Evolutionary conservation across 2,113 vertebrate species (phyloP).

Genomic region (Equus quagga): DNA sequence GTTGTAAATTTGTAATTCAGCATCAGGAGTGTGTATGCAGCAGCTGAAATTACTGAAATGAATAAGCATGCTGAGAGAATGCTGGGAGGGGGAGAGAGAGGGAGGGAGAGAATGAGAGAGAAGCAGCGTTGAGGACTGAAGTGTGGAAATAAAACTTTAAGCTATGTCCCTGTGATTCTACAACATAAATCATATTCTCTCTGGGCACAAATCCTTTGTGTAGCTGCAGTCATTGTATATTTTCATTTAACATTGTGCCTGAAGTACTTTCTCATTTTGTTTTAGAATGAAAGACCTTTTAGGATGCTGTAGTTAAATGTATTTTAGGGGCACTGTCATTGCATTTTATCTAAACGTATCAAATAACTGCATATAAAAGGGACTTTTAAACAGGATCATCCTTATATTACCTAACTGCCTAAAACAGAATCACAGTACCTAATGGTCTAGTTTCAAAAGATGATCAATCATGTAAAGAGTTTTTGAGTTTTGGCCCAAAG

Average conservation of each 20-base stretch:
- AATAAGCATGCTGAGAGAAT: neutral
- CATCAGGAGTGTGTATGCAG: neutral
- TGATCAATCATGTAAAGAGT: neutral
- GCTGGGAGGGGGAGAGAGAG: neutral
- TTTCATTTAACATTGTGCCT: neutral
- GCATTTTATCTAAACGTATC: neutral
- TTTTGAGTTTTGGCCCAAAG: neutral
- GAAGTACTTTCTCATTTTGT: neutral
- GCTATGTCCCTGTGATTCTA: no score
- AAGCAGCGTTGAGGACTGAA: neutral
- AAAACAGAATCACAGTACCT: neutral
- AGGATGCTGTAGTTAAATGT: neutral
- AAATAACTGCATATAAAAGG: neutral
- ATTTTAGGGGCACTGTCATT: neutral
- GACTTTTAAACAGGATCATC: neutral
- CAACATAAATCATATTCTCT: neutral
- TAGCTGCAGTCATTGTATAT: neutral
- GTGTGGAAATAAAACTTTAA: no score
- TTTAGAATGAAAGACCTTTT: neutral
- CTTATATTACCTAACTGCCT: neutral
- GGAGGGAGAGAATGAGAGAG: neutral
- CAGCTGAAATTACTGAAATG: neutral
- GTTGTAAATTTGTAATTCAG: neutral
- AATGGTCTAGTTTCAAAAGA: neutral
- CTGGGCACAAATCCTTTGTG: neutral